These are phyloP conservation scores for Cephus rjabovi DNA, from an alignment of 2,888 invertebrate genomes.

Conservation along the genomic window DNA sequence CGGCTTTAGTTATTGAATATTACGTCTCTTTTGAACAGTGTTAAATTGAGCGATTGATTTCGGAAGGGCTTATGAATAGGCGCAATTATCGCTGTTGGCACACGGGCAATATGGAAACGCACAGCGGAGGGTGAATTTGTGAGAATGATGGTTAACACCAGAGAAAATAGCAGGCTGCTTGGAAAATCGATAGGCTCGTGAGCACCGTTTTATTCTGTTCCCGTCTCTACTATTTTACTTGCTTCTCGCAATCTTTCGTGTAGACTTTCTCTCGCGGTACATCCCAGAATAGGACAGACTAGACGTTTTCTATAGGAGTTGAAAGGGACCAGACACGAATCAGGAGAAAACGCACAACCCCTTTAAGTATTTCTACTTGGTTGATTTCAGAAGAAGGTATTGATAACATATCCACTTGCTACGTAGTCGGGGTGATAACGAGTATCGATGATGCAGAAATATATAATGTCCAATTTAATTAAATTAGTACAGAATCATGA, in stretches of 20 bases:
- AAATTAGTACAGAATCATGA: neutral
- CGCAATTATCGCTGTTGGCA: neutral
- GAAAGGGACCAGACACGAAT: neutral
- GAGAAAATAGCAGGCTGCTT: slow-evolving; percentile 38
- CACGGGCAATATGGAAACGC: neutral
- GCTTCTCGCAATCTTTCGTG: neutral
- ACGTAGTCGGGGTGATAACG: neutral
- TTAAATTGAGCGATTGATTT: neutral
- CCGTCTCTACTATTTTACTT: neutral
- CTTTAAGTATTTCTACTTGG: neutral
- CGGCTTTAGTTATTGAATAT: neutral
- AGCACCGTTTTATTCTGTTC: neutral
- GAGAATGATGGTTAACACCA: slow-evolving; percentile 36
- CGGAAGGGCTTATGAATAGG: neutral
- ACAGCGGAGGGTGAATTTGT: slow-evolving; percentile 19
- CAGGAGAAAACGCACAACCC: neutral
- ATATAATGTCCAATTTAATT: neutral
- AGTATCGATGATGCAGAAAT: neutral
- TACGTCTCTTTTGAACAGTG: neutral
- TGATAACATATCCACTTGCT: neutral
- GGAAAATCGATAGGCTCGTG: slow-evolving; percentile 39
- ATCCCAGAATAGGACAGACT: neutral
- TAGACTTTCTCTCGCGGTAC: neutral
- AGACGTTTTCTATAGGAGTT: neutral
- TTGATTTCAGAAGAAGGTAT: neutral